These are phyloP conservation scores for Ciconia nigra DNA, from an alignment of 2,797 vertebrate species.

Conservation along the genomic window DNA sequence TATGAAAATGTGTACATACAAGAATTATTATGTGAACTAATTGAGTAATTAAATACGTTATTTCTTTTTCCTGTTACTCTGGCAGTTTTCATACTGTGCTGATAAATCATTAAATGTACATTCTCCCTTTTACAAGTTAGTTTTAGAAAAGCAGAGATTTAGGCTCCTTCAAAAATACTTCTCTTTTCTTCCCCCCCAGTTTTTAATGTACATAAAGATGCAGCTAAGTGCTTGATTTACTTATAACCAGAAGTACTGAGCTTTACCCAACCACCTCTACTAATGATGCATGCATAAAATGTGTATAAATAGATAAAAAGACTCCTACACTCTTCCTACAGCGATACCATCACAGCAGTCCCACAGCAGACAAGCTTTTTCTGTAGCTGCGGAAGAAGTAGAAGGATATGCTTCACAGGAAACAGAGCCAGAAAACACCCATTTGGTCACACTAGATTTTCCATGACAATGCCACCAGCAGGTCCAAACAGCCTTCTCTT, in stretches of 20 bases:
- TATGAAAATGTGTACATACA: not conserved
- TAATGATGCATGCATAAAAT: not conserved
- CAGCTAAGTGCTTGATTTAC: not conserved
- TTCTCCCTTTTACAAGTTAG: not conserved
- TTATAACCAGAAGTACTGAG: not conserved
- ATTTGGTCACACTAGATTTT: not conserved
- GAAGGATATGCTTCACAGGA: not conserved
- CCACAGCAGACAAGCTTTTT: not conserved
- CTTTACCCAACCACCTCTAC: not conserved
- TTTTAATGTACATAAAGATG: not conserved
- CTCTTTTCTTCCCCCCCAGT: not conserved
- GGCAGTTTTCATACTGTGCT: not conserved
- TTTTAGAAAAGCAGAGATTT: not conserved
- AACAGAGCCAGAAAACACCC: not conserved
- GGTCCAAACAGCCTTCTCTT: not conserved
- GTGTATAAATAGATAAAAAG: slow-evolving; percentile 23
- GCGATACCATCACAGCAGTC: not conserved
- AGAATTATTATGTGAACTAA: not conserved
- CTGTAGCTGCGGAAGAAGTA: not conserved
- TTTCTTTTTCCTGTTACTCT: not conserved
- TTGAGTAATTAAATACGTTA: not conserved
- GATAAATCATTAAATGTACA: not conserved
- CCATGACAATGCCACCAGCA: not conserved
- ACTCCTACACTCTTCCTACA: slow-evolving; percentile 1
- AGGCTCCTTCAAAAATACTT: not conserved